These are phyloP conservation scores for Melipona quadrifasciata DNA, from an alignment of 1,140 invertebrate genomes.

Conservation along the genomic window DNA sequence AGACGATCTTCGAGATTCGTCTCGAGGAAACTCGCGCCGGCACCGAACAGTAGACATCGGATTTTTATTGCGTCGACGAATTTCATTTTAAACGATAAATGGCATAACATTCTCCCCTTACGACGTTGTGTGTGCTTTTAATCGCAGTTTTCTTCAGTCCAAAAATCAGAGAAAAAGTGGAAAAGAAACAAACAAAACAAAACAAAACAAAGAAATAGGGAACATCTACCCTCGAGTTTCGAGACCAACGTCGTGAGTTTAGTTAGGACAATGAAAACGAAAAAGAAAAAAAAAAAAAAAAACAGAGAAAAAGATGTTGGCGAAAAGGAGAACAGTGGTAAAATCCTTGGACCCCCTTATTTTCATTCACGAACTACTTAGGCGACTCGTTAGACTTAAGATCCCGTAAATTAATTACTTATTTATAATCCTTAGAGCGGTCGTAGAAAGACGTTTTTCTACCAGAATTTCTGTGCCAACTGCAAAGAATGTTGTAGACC, in stretches of 20 bases:
- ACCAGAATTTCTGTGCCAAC: constrained; percentile 82
- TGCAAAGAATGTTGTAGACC: constrained; percentile 80
- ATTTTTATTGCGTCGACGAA: background rate
- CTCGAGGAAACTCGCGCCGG: background rate
- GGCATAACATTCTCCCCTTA: background rate
- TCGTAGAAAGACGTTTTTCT: constrained; percentile 79
- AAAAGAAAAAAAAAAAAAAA: constrained; percentile 9
- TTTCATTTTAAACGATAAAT: background rate
- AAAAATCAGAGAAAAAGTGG: background rate
- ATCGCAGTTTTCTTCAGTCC: background rate
- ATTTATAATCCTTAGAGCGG: constrained; percentile 79
- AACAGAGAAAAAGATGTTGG: background rate
- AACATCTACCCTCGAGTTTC: constrained; percentile 20
- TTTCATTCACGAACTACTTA: constrained; percentile 78
- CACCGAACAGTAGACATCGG: background rate
- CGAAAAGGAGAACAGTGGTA: background rate
- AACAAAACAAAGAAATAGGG: background rate
- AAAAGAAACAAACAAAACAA: background rate
- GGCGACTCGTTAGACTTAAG: constrained; percentile 76
- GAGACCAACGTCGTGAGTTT: constrained; percentile 38
- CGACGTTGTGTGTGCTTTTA: background rate
- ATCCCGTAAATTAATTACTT: constrained; percentile 77
- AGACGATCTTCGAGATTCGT: background rate
- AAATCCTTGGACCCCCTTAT: constrained; percentile 61
- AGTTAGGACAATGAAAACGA: constrained; percentile 44